Evolutionary conservation across 2,113 vertebrate species (phyloP).

Genomic region (Phalacrocorax aristotelis): DNA sequence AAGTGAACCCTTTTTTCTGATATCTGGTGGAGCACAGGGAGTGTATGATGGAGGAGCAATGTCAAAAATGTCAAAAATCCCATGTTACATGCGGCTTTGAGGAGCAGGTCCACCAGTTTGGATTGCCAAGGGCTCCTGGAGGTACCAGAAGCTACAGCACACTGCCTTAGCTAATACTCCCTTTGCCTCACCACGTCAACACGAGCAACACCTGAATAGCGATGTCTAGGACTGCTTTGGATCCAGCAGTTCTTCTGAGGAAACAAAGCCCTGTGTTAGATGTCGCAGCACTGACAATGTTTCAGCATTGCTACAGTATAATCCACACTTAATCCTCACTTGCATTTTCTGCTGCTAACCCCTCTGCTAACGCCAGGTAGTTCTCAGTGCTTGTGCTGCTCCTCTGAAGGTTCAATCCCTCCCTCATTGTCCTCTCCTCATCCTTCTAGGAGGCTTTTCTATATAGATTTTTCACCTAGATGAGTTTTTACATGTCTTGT

Average conservation of each 20-base stretch:
- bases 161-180: not conserved
- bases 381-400: not conserved
- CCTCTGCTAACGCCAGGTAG: not conserved
- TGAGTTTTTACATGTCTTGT: not conserved
- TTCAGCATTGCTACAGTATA: not conserved
- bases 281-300: not conserved
- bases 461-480: not conserved
- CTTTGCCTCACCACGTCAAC: not conserved
- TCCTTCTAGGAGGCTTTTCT: not conserved
- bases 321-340: slow-evolving; percentile 17
- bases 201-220: accelerated
- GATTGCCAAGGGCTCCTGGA: not conserved
- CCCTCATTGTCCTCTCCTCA: not conserved
- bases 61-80: not conserved
- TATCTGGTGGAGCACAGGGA: not conserved
- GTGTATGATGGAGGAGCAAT: not conserved
- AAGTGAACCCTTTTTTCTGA: not conserved
- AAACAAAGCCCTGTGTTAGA: not conserved
- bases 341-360: slow-evolving; percentile 11
- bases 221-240: not conserved
- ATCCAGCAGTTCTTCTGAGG: not conserved
- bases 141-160: not conserved
- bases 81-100: not conserved
- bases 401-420: not conserved
- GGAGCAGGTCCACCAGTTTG: not conserved